Base-by-base conservation (phyloP, 1,140 invertebrate genomes). In the Eumaeus atala region DNA sequence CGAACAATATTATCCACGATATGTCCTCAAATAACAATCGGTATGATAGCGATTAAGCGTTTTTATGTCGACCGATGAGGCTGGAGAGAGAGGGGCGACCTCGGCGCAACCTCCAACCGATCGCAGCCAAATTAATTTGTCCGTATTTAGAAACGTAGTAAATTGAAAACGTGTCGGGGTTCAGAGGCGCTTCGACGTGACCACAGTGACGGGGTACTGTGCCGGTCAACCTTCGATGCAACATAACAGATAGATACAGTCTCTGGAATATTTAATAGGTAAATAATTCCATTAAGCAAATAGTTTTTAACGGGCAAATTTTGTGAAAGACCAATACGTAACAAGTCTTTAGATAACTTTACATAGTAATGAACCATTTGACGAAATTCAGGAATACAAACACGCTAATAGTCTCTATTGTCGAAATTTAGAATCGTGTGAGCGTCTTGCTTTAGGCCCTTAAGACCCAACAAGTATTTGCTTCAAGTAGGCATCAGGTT, bases 71-170 rank as follows among this genome's bases (percentile, higher is more conserved):
- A 61, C 48, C 51, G 44, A 48, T 48, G 44, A 28, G 21, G 21
- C 21, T 28, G 37, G n/a, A 49, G 66, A 62, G 64, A 74, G 67
- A 67, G 63, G 66, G 51, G 17, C 52, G 73, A 71, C 74, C 76
- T 79, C 69, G 73, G 37, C 16, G 9, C 65, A 72, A 68, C 68
- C 74, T 77, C 67, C 61, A 67, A 48, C 48, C 48, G 49, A 11
- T 55, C 56, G 53, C 44, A 28, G 66, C 64, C 34, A 76, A 76
- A 77, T 77, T 74, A 74, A 74, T 78, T 74, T 70, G 58, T 59
- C 68, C 70, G 62, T 72, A 70, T 72, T 73, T 74, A 76, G 70
- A 73, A 72, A 58, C 58, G 38, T 48, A 52, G 59, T 62, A 59
- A 60, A 77, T 77, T 71, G 69, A 48, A 68, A 75, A 66, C 67